phyloP scores from a whole-genome alignment of 2,888 invertebrate genomes.

The Eupithecia inturbata region DNA sequence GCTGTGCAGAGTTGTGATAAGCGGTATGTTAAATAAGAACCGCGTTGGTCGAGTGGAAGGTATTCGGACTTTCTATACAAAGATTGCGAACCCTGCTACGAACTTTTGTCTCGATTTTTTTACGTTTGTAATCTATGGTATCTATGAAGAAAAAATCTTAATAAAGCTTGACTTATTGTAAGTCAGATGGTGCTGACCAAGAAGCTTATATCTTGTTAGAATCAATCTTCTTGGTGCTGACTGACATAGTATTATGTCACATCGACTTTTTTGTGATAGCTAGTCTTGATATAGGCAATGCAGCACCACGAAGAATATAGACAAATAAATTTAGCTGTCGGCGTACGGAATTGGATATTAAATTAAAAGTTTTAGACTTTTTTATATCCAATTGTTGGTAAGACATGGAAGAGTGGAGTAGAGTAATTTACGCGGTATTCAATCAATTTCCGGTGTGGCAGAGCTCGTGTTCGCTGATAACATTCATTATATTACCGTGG shows the following conservation, averaged over 20 bases:
- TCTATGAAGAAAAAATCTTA: no score
- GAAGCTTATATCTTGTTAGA: no score
- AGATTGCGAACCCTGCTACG: neutral
- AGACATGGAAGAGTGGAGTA: conserved; percentile 8
- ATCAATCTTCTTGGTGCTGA: no score
- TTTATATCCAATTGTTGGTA: neutral
- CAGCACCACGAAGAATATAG: neutral
- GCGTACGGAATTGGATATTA: neutral
- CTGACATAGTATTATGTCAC: no score
- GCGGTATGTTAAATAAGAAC: neutral
- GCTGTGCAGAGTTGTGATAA: neutral
- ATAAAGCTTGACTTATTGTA: no score
- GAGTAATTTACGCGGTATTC: conserved; percentile 68
- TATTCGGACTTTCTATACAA: neutral
- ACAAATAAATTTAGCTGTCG: neutral
- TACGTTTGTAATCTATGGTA: neutral
- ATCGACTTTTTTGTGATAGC: no score
- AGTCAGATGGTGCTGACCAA: no score
- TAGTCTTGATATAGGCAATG: no score
- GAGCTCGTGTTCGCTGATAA: conserved; percentile 57
- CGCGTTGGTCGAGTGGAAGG: neutral
- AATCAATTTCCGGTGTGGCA: conserved; percentile 74
- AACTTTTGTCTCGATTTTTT: neutral
- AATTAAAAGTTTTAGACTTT: no score
- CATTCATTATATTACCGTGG: conserved; percentile 63